Base-by-base conservation (phyloP, 2,888 invertebrate genomes). In the Agrochola macilenta region DNA sequence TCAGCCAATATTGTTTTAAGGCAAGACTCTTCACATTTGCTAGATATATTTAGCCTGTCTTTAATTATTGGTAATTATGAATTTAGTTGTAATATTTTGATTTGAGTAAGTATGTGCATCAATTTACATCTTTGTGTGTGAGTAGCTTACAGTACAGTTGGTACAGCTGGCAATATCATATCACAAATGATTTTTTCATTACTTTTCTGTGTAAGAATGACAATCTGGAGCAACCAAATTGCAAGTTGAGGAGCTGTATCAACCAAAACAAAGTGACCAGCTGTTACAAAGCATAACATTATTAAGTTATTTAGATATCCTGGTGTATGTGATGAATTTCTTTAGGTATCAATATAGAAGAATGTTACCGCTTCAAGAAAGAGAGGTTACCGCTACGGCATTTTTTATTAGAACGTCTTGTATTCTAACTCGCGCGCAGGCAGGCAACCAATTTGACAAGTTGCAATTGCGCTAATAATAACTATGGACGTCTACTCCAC, bases 311-410 rank as follows among this genome's bases (percentile, higher is more conserved):
- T 17, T 60, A 46, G 5, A 17, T 68, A 68, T 5, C 9, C n/a
- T 35, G 35, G 7, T 58, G 35, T n/a, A 35, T n/a, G 12, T n/a
- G 39, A n/a, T 12, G 17, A 11, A 68, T 35, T n/a, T 68, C 9
- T n/a, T 14, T 17, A 35, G 2, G 9, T 65, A 66, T 9, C 2
- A 23, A 0, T 26, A 12, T 0, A 39, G n/a, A 20, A 52, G 23
- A 30, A n/a, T n/a, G 57, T 69, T 69, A n/a, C 17, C 11, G 35
- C 54, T n/a, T 60, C 8, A 26, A 2, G 5, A 2, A 52, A 1
- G 35, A 63, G 49, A 79, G 81, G 81, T 81, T 79, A 79, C 81
- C 79, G 79, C 81, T 81, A n/a, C 17, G n/a, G 30, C 76, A 39
- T 35, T 78, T 58, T 49, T n/a, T 61, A 1, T 43, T 4, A 20